A percentile compares a stretch with the other conserved stretches of the same genome.
phyloP scores from a whole-genome alignment of 2,113 vertebrate species.

The Platichthys flesus region DNA sequence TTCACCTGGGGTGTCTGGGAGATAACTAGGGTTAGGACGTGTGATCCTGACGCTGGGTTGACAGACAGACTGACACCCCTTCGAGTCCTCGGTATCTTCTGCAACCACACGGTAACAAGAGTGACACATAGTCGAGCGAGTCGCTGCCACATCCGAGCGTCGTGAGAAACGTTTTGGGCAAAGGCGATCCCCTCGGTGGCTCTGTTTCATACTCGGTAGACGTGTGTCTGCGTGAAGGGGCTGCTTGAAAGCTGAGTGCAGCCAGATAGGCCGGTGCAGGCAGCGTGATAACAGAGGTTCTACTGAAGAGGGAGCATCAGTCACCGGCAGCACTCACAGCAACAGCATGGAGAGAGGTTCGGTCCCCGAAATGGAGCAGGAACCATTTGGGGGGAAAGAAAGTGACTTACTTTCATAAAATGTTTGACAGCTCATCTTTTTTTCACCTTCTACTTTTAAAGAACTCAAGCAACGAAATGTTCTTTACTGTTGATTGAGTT shows the following conservation, averaged over 20 bases:
- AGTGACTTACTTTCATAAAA: slow-evolving; percentile 8
- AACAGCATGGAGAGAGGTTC: slow-evolving; percentile 15
- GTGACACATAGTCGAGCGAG: slow-evolving; percentile 42
- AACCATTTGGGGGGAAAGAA: slow-evolving; percentile 20
- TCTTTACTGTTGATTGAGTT: background rate
- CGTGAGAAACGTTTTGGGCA: slow-evolving; percentile 44
- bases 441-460: slow-evolving; percentile 16
- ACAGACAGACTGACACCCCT: slow-evolving; percentile 51
- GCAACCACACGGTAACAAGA: slow-evolving; percentile 41
- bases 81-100: slow-evolving; percentile 36
- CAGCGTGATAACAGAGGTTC: slow-evolving; percentile 40
- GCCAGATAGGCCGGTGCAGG: slow-evolving; percentile 24
- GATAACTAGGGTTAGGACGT: slow-evolving; percentile 42
- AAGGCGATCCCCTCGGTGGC: slow-evolving; percentile 50
- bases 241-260: slow-evolving; percentile 49
- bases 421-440: slow-evolving; percentile 17
- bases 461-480: background rate
- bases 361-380: slow-evolving; percentile 50
- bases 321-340: slow-evolving; percentile 32
- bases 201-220: slow-evolving; percentile 55
- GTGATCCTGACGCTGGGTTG: slow-evolving; percentile 48
- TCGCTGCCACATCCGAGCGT: background rate
- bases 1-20: slow-evolving; percentile 51
- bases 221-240: slow-evolving; percentile 25
- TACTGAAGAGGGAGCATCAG: slow-evolving; percentile 36